These are phyloP conservation scores for Rhadina sibilatrix DNA, from an alignment of 2,113 vertebrate species.

Conservation along the genomic window DNA sequence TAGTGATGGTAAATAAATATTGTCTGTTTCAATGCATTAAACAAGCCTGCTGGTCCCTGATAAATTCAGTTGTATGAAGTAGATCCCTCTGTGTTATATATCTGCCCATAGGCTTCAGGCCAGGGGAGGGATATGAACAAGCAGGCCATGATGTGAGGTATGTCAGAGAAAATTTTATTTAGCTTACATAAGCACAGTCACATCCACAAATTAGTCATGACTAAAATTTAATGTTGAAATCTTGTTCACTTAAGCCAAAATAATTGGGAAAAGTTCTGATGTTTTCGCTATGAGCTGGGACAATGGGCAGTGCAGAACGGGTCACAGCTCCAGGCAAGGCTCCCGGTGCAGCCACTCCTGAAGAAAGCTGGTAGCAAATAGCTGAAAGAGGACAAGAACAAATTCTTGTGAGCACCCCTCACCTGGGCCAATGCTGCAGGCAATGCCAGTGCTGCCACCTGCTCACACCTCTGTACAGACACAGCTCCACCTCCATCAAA, in stretches of 20 bases:
- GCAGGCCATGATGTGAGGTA: background rate
- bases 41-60: background rate
- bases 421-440: background rate
- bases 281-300: background rate
- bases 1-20: background rate
- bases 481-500: fast-evolving
- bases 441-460: too few species aligned
- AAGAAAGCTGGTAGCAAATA: background rate
- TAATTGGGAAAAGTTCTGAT: fast-evolving
- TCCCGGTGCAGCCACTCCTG: background rate
- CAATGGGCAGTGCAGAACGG: background rate
- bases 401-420: background rate
- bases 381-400: background rate
- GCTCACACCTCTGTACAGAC: fast-evolving
- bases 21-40: background rate
- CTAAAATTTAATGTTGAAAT: background rate
- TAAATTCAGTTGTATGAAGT: background rate
- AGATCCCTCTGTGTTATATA: background rate
- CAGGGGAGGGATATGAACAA: background rate
- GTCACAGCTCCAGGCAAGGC: background rate
- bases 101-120: background rate
- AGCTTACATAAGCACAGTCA: background rate
- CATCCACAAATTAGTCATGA: background rate
- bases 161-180: background rate
- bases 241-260: background rate